phyloP scores from a whole-genome alignment of 2,113 vertebrate species.

The Neotoma lepida region DNA sequence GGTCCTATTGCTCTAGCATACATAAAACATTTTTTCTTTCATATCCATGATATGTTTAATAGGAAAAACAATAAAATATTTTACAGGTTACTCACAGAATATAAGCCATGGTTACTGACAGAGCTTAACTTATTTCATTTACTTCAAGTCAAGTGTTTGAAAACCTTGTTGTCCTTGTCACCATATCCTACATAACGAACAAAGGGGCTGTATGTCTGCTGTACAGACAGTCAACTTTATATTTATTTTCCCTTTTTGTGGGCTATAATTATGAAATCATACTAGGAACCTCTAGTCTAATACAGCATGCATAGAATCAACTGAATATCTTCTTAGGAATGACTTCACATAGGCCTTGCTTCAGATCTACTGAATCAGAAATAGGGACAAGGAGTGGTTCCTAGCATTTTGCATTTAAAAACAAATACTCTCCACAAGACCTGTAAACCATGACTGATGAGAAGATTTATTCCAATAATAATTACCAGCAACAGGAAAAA shows the following conservation, averaged over 20 bases:
- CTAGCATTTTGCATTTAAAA: neutral
- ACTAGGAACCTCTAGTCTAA: neutral
- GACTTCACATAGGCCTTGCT: neutral
- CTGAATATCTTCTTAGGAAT: neutral
- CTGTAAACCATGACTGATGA: conserved; percentile 9
- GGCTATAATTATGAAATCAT: neutral
- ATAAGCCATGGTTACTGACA: neutral
- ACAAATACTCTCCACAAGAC: neutral
- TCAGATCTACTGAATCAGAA: neutral
- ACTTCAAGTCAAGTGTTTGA: neutral
- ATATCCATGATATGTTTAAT: neutral
- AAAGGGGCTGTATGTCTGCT: neutral
- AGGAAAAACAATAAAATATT: neutral
- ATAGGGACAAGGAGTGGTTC: neutral
- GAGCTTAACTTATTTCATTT: neutral
- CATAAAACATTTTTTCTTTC: neutral
- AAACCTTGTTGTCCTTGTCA: neutral
- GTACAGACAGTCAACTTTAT: neutral
- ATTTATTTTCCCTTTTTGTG: neutral
- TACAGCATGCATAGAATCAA: neutral
- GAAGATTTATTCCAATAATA: neutral
- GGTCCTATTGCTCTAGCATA: neutral
- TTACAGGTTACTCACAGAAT: neutral
- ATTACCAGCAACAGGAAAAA: neutral
- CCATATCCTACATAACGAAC: neutral